phyloP scores from a whole-genome alignment of 2,113 vertebrate species.

The Hydropotes inermis region DNA sequence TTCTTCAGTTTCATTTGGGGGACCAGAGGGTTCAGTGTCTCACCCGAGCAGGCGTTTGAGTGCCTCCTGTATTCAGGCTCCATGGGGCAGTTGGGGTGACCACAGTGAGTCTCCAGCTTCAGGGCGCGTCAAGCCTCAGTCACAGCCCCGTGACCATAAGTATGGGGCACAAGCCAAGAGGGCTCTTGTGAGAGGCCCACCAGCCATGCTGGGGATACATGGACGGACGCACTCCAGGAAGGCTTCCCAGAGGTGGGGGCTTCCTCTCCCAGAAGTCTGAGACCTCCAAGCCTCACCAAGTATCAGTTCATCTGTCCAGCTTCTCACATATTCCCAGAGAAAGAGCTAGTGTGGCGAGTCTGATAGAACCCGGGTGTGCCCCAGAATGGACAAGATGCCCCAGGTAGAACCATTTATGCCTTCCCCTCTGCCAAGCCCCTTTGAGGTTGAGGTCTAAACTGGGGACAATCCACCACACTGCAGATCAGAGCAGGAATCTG shows the following conservation, averaged over 20 bases:
- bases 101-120: not conserved
- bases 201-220: not conserved
- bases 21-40: not conserved
- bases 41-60: not conserved
- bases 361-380: not conserved
- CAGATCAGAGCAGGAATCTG: not conserved
- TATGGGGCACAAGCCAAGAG: not conserved
- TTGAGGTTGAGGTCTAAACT: not conserved
- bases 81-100: no score
- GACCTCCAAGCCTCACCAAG: not conserved
- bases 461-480: fast-evolving
- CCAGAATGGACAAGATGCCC: not conserved
- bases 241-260: not conserved
- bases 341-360: not conserved
- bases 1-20: not conserved
- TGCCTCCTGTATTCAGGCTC: not conserved
- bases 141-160: not conserved
- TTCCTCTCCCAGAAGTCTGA: not conserved
- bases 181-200: not conserved
- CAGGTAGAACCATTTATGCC: not conserved
- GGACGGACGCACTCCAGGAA: not conserved
- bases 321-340: not conserved
- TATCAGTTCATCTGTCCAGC: not conserved
- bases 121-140: not conserved
- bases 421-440: not conserved